Percentiles rank a stretch among this genome's conserved stretches.
Conservation (phyloP, 2,888 invertebrate genomes). For the Strigamia transsilvanica region DNA sequence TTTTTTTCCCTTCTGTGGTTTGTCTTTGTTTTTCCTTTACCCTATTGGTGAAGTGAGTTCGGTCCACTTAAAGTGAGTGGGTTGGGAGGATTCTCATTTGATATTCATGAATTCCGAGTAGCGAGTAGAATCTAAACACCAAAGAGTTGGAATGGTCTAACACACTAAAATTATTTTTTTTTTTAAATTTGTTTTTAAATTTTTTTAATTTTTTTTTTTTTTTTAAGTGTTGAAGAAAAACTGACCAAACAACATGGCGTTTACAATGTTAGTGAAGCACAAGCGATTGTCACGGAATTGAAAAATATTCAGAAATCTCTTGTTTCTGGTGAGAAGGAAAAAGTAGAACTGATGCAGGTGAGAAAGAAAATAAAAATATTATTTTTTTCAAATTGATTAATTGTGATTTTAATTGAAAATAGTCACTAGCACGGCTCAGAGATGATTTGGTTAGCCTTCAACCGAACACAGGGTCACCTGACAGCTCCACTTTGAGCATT, state of each 20-base stretch:
- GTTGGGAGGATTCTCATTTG: constrained; percentile 38
- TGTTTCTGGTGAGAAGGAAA: constrained; percentile 90
- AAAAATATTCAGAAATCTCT: constrained; percentile 91
- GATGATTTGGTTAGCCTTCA: constrained; percentile 89
- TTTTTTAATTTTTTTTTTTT: constrained; percentile 5
- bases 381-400: neutral
- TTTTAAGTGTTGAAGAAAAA: constrained; percentile 84
- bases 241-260: constrained; percentile 83
- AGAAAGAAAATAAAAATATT: neutral
- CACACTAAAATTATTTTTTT: neutral
- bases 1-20: neutral
- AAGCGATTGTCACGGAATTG: constrained; percentile 93
- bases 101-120: constrained; percentile 40
- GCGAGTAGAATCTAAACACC: constrained; percentile 40
- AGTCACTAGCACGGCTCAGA: constrained; percentile 86
- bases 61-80: constrained; percentile 45
- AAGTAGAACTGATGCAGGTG: constrained; percentile 88
- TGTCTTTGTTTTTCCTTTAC: neutral
- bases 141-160: constrained; percentile 18
- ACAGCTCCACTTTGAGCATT: constrained; percentile 80
- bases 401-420: neutral
- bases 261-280: constrained; percentile 92
- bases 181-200: too few relatives aligned
- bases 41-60: constrained; percentile 45
- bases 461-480: constrained; percentile 75